These are phyloP conservation scores for Synanthedon formicaeformis DNA, from an alignment of 2,888 invertebrate genomes.

Conservation along the genomic window DNA sequence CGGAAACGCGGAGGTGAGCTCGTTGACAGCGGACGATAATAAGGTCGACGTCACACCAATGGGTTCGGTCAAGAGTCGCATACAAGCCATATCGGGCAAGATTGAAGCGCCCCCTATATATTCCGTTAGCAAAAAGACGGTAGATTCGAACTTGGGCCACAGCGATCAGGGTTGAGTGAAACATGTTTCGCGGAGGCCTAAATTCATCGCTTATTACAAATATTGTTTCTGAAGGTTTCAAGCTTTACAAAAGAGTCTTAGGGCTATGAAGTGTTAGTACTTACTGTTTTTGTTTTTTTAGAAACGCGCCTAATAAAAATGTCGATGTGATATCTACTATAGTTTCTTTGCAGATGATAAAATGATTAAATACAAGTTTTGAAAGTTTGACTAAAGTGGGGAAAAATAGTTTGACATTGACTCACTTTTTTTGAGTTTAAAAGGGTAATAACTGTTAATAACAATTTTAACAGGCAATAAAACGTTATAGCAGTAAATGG, in stretches of 20 bases:
- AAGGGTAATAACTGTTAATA: too few relatives aligned
- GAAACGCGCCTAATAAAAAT: not conserved
- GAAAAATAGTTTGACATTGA: too few relatives aligned
- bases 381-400: too few relatives aligned
- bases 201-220: not conserved
- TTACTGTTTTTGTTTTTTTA: conserved; percentile 28
- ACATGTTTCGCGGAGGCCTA: conserved; percentile 3
- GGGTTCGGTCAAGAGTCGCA: conserved; percentile 55
- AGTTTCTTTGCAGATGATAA: too few relatives aligned
- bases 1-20: conserved; percentile 45
- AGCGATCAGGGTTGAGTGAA: conserved; percentile 43
- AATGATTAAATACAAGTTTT: too few relatives aligned
- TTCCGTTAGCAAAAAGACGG: conserved; percentile 56
- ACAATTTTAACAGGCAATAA: too few relatives aligned
- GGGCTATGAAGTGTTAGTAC: conserved; percentile 20
- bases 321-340: too few relatives aligned
- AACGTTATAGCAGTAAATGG: too few relatives aligned
- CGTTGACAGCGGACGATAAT: conserved; percentile 28
- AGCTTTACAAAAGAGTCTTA: conserved; percentile 27
- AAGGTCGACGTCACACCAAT: conserved; percentile 49
- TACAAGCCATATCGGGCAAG: conserved; percentile 54
- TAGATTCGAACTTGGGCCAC: conserved; percentile 40
- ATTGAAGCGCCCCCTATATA: conserved; percentile 54
- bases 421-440: too few relatives aligned
- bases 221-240: conserved; percentile 12